These are phyloP conservation scores for Craniophora ligustri DNA, from an alignment of 2,888 invertebrate species.

Conservation along the genomic window DNA sequence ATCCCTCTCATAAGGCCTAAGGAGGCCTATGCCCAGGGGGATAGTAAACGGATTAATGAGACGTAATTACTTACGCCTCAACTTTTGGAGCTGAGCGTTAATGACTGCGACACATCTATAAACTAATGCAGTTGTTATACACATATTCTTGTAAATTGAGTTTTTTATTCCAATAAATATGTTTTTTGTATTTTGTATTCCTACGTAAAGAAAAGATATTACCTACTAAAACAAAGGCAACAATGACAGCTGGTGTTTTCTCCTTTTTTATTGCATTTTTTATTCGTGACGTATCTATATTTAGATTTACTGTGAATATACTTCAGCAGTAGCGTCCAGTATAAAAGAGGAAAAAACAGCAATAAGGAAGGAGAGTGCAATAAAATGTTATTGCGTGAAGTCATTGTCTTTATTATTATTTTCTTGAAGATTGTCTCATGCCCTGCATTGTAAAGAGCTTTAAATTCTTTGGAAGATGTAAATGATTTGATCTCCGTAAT, in stretches of 20 bases:
- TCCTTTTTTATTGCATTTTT: background rate
- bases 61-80: too few relatives aligned
- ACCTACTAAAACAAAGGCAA: background rate
- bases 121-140: too few relatives aligned
- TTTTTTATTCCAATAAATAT: too few relatives aligned
- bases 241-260: background rate
- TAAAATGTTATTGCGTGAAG: conserved; percentile 35
- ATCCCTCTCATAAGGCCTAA: too few relatives aligned
- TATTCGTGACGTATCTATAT: conserved; percentile 5
- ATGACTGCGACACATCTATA: too few relatives aligned
- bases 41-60: too few relatives aligned
- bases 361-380: conserved; percentile 38
- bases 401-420: conserved; percentile 34
- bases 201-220: background rate
- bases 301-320: conserved; percentile 9
- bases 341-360: conserved; percentile 22
- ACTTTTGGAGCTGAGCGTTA: too few relatives aligned
- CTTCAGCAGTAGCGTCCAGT: conserved; percentile 12
- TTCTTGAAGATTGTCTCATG: conserved; percentile 9
- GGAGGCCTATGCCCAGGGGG: too few relatives aligned
- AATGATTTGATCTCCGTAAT: too few relatives aligned
- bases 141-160: too few relatives aligned
- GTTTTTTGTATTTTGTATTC: too few relatives aligned
- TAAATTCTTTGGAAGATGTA: too few relatives aligned
- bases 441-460: background rate